Percentiles rank a stretch among this genome's conserved stretches.
Evolutionary conservation across 2,113 vertebrate species (phyloP).

Genomic region (Nannobrachium achirus): DNA sequence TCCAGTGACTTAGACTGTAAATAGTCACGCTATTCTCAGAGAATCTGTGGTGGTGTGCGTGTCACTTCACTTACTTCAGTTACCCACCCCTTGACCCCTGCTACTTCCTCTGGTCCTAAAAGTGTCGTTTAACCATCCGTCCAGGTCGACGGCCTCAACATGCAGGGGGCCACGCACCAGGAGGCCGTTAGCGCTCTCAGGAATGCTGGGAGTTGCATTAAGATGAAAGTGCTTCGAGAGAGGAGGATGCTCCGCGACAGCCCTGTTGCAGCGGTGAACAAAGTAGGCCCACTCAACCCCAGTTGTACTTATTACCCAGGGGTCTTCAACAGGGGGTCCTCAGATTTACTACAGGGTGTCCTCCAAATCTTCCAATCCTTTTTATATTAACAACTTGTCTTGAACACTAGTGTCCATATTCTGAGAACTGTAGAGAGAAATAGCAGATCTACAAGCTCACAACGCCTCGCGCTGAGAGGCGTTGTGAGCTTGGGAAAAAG

Average conservation of each 20-base stretch:
- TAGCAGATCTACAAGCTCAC: too few species aligned
- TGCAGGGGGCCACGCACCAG: constrained; percentile 74
- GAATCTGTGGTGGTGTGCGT: background rate
- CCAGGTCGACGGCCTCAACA: constrained; percentile 77
- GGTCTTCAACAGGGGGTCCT: too few species aligned
- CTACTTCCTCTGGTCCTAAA: constrained; percentile 16
- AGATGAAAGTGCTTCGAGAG: constrained; percentile 76
- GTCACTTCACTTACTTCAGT: background rate
- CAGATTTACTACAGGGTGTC: too few species aligned
- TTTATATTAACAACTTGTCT: too few species aligned
- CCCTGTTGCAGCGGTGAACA: too few species aligned
- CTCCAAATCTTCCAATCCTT: too few species aligned
- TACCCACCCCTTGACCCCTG: constrained; percentile 21
- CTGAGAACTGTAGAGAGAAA: too few species aligned
- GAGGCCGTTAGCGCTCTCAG: constrained; percentile 75
- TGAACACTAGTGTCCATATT: too few species aligned
- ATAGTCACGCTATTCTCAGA: constrained; percentile 18
- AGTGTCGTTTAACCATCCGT: constrained; percentile 30
- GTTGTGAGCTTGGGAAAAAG: too few species aligned
- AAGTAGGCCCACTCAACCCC: too few species aligned
- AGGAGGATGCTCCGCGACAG: constrained; percentile 20
- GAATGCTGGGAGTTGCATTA: constrained; percentile 78
- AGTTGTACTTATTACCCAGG: too few species aligned
- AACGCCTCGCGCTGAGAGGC: too few species aligned
- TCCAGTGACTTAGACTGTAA: background rate